These are phyloP conservation scores for Zaprionus ghesquierei DNA, from an alignment of 1,140 invertebrate genomes.

Conservation along the genomic window DNA sequence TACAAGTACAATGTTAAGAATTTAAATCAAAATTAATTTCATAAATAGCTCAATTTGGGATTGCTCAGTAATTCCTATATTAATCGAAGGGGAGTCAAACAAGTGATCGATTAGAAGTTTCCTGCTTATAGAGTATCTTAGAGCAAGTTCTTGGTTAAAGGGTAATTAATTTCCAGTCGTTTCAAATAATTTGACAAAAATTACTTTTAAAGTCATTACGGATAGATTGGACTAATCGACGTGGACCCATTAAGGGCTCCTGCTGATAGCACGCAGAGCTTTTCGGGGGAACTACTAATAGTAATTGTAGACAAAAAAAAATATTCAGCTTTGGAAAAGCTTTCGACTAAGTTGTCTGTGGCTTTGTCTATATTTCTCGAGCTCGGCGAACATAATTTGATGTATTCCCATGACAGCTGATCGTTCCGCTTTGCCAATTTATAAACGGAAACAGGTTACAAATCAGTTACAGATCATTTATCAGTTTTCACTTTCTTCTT, in stretches of 20 bases:
- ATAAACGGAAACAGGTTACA: background rate
- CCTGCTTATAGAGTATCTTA: background rate
- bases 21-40: background rate
- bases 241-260: background rate
- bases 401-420: background rate
- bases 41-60: background rate
- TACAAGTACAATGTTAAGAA: background rate
- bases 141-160: background rate
- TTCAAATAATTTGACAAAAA: background rate
- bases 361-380: background rate
- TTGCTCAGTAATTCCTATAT: too few relatives aligned
- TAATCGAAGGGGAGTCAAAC: background rate
- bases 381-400: background rate
- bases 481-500: background rate
- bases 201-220: slow-evolving; percentile 23
- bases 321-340: background rate
- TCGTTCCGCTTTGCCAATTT: background rate
- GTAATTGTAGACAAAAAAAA: background rate
- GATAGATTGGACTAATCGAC: background rate
- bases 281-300: background rate
- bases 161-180: background rate
- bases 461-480: background rate
- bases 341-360: background rate
- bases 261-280: background rate
- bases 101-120: background rate